Evolutionary conservation across 2,797 vertebrate species (phyloP).

Genomic region (Euphonia xanthogaster): DNA sequence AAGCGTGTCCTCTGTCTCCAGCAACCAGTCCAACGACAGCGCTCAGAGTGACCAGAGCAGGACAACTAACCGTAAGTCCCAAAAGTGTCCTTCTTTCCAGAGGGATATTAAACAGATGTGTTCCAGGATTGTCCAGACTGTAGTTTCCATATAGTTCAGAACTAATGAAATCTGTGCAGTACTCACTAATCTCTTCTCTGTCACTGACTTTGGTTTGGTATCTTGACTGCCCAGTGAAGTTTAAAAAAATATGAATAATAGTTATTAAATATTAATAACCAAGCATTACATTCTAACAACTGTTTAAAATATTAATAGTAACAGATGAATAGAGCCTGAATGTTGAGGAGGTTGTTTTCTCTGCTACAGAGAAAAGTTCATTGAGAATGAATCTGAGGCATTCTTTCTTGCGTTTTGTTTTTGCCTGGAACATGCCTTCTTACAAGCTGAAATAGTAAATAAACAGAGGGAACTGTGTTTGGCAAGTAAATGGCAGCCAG

Average conservation of each 20-base stretch:
- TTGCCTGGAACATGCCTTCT: not conserved
- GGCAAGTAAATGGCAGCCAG: not conserved
- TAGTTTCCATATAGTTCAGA: not conserved
- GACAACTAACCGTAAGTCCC: conserved; percentile 82
- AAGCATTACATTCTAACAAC: not conserved
- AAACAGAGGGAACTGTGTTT: not conserved
- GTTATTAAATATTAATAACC: not conserved
- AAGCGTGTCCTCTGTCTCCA: conserved; percentile 89
- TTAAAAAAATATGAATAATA: not conserved
- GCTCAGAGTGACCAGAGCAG: conserved; percentile 80
- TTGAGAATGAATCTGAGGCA: not conserved
- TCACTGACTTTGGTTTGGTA: not conserved
- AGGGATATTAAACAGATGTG: not conserved
- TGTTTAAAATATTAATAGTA: not conserved
- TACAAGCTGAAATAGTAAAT: not conserved
- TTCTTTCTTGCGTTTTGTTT: not conserved
- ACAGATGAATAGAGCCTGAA: not conserved
- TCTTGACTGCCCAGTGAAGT: not conserved
- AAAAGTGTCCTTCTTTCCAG: not conserved
- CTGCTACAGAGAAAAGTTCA: not conserved
- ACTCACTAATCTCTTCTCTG: not conserved
- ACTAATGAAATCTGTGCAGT: not conserved
- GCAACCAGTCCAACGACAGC: conserved; percentile 86
- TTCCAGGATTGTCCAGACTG: not conserved
- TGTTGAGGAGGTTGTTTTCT: not conserved